Base-by-base conservation (phyloP, 2,113 vertebrate species). In the Pao palembangensis region DNA sequence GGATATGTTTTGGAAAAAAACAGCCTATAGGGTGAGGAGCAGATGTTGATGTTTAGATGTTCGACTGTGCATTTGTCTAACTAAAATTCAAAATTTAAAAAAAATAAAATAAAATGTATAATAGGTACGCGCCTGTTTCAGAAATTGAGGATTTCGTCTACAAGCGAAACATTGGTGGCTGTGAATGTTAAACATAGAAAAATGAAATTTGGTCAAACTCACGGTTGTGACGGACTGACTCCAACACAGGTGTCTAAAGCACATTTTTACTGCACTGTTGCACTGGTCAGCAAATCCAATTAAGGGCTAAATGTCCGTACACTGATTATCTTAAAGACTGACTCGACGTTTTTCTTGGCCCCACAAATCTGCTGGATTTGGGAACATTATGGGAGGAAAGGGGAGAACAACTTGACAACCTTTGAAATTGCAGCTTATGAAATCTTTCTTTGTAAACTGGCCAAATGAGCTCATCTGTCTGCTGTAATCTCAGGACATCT, bases 241-340 rank as follows among this genome's bases (percentile, higher is more conserved):
- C 52, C 0, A 3, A 42, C 21, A n/a, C 34, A 20, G 11, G 28
- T 58, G 51, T 61, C 59, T 61, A 17, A 8, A 57, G 60, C 69
- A 67, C 69, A 69, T 79, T 81, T 56, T 68, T 31, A 59, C 44
- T 34, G 67, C n/a, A n/a, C n/a, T n/a, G n/a, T n/a, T 76, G 58
- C 79, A 63, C 69, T 73, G 64, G 31, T 47, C 70, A 8, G 61
- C 58, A 85, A 85, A 90, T 84, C 86, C 79, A 72, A 65, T 69
- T 58, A 58, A 85, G 75, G 62, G 64, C 68, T 57, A 64, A 55
- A 55, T 64, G 79, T 78, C 62, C 75, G 60, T 57, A 84, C 86
- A 73, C 55, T 63, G 69, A 42, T 71, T 79, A 81, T 80, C 81
- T 74, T 69, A 84, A 83, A 63, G 81, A 88, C 82, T 79, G 77